Evolutionary conservation across 1,140 invertebrate genomes (phyloP), one percentile per base, ranked within the genome.

Genomic region (Papilio helenus): DNA sequence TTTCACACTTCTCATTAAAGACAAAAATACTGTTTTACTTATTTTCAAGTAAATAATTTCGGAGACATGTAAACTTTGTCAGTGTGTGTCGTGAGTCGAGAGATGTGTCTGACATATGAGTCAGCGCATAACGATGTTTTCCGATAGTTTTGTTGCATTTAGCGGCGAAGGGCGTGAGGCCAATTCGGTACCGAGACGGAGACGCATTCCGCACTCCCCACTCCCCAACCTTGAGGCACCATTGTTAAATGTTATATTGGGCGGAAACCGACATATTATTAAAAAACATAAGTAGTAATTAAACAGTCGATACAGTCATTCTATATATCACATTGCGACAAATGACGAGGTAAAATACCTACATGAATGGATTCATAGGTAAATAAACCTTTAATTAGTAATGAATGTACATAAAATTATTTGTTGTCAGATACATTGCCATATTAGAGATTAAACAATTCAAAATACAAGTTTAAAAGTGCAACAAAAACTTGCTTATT

Each of bases 91-190:
- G 34, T 34, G 34, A 34, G 34, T 34, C 8, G 34, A 39, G 16
- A 55, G 51, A 55, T 20, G 51, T 55, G 4, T 55, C 51, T 20
- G 51, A 20, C 51, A 8, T 16, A 20, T 55, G n/a, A 55, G 51
- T 55, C 51, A 55, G 51, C 51, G 16, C 51, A 46, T 46, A 55
- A 20, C 18, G 51, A 46, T 46, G 44, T 16, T 46, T 46, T 55
- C 51, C 16, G 51, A 55, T 55, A 55, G 51, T 68, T 68, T 72
- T 39, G 71, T 72, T 72, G 71, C 71, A 72, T 55, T n/a, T n/a
- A 4, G 16, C 51, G 29, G 29, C 71, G 71, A 72, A 72, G 29
- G 71, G 71, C 71, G 34, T 2, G 34, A 26, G 34, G 71, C 68
- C 68, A 72, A 72, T 39, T 55, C 5, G 2, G 49, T 55, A 29